Base-by-base conservation (phyloP, 2,797 vertebrate species). In the Alcedo quadribrachys region DNA sequence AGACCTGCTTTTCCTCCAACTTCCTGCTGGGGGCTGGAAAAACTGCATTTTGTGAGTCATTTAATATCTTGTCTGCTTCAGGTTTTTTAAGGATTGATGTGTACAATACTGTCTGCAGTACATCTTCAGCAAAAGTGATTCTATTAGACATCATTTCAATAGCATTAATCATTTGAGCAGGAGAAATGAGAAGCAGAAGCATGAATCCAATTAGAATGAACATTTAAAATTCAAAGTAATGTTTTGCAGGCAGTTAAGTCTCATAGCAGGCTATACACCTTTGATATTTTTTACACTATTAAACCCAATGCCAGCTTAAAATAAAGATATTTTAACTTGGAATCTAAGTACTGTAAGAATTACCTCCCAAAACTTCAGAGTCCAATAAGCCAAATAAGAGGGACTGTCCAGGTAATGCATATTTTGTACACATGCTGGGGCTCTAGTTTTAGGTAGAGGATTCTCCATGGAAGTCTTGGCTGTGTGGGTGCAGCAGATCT, bases 251-350 rank as follows among this genome's bases (percentile, higher is more conserved):
- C 6, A 20, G 33, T 82, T 85, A 58, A 80, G 78, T 91, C 71
- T 78, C 81, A 15, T n/a, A 82, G 61, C 30, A 89, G 48, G 19
- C 46, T 42, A n/a, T 70, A n/a, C n/a, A 76, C 51, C 78, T 87
- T 85, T 83, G 58, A 19, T 90, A 57, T 57, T 94, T 96, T 96
- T 78, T 33, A 65, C 91, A 90, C 79, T 11, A 9, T 62, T 74
- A 83, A 90, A 42, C 50, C 28, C 19, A 50, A 67, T 28, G 48
- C 25, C 42, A 54, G 12, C 37, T 69, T 86, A 7, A 40, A 50
- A 50, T 50, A 50, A 45, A 40, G 68, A 13, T 65, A 83, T 84
- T 91, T 92, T 61, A 35, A 5, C 30, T 53, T 66, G 37, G 10
- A 21, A 25, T 78, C 21, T 75, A 43, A 37, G 46, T 46, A 42